phyloP scores from a whole-genome alignment of 2,113 vertebrate genomes.

The Arvicanthis niloticus region DNA sequence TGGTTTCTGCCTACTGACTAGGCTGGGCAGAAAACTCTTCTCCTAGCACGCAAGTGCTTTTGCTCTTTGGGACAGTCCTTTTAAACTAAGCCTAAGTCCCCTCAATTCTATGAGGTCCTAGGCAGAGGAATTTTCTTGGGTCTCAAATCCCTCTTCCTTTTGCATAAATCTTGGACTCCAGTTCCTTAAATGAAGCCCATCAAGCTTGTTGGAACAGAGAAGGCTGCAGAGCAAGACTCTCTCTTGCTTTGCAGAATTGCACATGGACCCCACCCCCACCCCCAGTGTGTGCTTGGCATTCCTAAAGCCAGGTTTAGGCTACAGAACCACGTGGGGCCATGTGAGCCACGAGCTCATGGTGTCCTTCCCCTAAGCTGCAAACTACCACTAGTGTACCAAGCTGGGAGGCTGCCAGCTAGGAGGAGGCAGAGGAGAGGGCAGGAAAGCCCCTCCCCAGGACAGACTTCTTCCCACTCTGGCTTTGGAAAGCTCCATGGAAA shows the following conservation, averaged over 20 bases:
- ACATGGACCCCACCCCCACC: no score
- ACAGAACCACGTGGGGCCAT: neutral
- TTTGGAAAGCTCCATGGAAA: constrained; percentile 66
- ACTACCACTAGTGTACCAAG: neutral
- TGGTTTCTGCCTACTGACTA: neutral
- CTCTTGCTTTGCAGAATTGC: neutral
- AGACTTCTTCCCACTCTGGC: neutral
- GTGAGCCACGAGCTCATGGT: neutral
- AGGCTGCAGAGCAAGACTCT: neutral
- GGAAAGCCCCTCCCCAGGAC: neutral
- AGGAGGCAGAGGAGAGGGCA: neutral
- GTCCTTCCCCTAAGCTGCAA: neutral
- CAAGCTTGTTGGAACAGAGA: neutral
- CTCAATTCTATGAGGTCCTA: neutral
- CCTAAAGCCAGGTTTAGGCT: neutral
- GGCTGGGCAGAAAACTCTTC: neutral
- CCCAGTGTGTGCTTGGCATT: neutral
- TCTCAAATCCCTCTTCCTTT: no score
- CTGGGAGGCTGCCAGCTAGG: neutral
- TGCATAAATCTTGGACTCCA: neutral
- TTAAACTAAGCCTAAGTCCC: neutral
- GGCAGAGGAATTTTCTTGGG: neutral
- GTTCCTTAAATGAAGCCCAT: neutral
- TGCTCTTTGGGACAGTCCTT: neutral
- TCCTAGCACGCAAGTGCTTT: neutral